Evolutionary conservation across 2,888 invertebrate genomes (phyloP), one percentile per base, ranked within the genome.

Genomic region (Andricus quercusramuli): DNA sequence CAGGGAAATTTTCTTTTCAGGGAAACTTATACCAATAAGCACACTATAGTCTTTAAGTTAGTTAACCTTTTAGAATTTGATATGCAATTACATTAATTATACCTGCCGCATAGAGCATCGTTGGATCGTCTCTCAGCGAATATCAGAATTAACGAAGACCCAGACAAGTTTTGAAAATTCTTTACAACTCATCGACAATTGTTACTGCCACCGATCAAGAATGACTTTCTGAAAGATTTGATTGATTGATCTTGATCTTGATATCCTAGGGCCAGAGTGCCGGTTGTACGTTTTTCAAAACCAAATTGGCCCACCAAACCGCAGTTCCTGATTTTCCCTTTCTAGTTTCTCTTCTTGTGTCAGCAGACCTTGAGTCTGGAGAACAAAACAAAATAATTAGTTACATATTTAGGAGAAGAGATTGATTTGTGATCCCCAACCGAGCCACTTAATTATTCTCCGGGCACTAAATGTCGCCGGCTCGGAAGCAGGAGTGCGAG

Each of bases 31-130:
- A 80, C 80, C 84, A 81, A 87, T 90, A 90, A 88, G 88, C 84
- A 88, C 86, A 9, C 1, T 1, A 9, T 91, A 92, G 90, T 89
- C 87, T 89, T 88, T 92, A 92, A 92, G 92, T 90, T 91, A 91
- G 90, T 91, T 90, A 89, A 88, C 86, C 85, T 89, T 89, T 89
- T 92, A 90, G 86, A 90, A 88, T 90, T 89, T 91, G 86, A 87
- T 90, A 90, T 90, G 87, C 88, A 88, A 90, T 91, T 90, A 88
- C 89, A 89, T 90, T 90, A 89, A 90, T 91, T 90, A 89, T 90
- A 88, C 89, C 90, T 91, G 90, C 91, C 89, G 90, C 91, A 89
- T 92, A 92, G 92, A 92, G 90, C 92, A 88, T 90, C 92, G 92
- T 87, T 91, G 92, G 92, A 92, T 87, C 84, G 37, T 37, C 32